Percentiles rank a stretch among this genome's conserved stretches.
Conservation (phyloP, 2,797 vertebrate genomes). For the Pangasius sanitwongsei region DNA sequence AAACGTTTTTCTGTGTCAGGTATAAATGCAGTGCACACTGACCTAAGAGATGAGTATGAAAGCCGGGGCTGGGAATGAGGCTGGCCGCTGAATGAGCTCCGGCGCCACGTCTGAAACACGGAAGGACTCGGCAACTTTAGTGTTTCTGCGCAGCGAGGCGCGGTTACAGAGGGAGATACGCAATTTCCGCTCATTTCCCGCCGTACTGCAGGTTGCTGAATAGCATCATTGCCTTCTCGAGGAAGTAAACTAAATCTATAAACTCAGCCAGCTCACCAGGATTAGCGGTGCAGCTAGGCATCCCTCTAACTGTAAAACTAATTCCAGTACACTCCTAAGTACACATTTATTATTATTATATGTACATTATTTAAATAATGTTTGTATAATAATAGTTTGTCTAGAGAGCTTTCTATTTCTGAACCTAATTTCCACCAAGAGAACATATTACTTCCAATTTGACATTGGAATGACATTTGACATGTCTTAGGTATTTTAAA, state of each 20-base stretch:
- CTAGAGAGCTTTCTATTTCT: neutral
- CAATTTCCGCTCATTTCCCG: neutral
- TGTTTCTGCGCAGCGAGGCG: neutral
- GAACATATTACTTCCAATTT: neutral
- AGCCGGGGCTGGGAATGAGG: neutral
- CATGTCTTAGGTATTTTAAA: neutral
- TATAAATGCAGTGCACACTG: neutral
- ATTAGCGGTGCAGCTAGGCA: too few species aligned
- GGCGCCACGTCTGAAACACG: conserved; percentile 52
- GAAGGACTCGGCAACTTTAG: conserved; percentile 16
- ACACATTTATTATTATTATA: too few species aligned
- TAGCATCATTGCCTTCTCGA: neutral
- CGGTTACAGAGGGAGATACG: neutral
- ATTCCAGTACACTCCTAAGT: too few species aligned
- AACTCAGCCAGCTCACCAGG: neutral
- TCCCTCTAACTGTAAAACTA: neutral
- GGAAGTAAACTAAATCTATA: neutral
- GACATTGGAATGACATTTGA: neutral
- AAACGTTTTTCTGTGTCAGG: neutral
- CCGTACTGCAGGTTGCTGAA: neutral
- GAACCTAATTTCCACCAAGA: neutral
- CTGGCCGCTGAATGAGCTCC: conserved; percentile 7
- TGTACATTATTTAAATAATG: neutral
- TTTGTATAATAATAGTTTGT: neutral
- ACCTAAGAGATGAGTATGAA: conserved; percentile 7